Base-by-base conservation (phyloP, 2,888 invertebrate genomes). In the Luperina nickerlii region DNA sequence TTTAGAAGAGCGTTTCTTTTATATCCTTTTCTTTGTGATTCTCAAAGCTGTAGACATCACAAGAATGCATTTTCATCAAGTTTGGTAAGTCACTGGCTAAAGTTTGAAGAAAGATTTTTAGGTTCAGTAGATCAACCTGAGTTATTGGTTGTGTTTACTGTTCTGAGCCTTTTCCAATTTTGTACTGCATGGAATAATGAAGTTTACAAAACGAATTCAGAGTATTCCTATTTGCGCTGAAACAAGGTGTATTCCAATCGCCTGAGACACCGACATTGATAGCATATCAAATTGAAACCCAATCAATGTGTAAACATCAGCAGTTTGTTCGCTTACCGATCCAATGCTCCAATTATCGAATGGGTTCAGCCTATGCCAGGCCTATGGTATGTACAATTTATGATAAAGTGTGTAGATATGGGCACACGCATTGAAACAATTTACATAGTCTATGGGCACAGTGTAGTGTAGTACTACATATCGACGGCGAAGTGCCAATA, bases 271-370 rank as follows among this genome's bases (percentile, higher is more conserved):
- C 6, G 5, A 66, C 68, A 4, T 69, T 66, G 72, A 82, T 85
- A 85, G 60, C 76, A 18, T 85, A 81, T 85, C 72, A 27, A 68
- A 75, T 85, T 69, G 51, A 38, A 74, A 68, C 60, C 18, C 72
- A 82, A 83, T 85, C 83, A 73, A 69, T 76, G 65, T 73, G 72
- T 82, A 85, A 83, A 86, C 82, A 83, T 86, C 65, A 57, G 18
- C 82, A 66, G 42, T 66, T 82, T 18, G 68, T 62, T 60, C 66
- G 48, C 62, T 51, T 45, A 57, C 57, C 70, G 62, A 13, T 66
- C 27, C 42, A 45, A 70, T 74, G 87, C 69, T 70, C 87, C 73
- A 83, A 76, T 84, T 84, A 82, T 62, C 45, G 45, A 76, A 73
- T 70, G 66, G 62, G 72, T 72, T 75, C 32, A 72, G 20, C 18